Evolutionary conservation across 2,797 vertebrate genomes (phyloP), one percentile per base, ranked within the genome.

Genomic region (Pangasius sanitwongsei): DNA sequence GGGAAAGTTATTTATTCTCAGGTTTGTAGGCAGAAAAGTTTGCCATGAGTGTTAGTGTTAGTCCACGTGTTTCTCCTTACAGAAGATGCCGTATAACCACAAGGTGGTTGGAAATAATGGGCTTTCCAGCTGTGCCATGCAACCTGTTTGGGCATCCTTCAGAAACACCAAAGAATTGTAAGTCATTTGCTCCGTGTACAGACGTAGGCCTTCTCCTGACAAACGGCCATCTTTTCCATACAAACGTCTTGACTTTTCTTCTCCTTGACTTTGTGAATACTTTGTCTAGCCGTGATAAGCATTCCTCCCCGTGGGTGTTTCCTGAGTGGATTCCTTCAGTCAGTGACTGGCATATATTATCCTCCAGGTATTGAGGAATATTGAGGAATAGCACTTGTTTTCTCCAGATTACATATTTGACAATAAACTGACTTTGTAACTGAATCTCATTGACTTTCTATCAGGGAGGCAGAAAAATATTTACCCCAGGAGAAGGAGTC

Each of bases 241-340:
- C 20, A 28, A 13, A 50, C 1, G 50, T 67, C 11, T 31, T 85
- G 16, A 75, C 31, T 8, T 55, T 59, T 8, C 13, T 6, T 82
- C 44, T 23, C 90, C 0, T 31, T 81, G 2, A 41, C 34, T 85
- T 28, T 4, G 55, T 86, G 53, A 89, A 84, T 88, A 55, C 28
- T 34, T 18, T 89, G 88, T 86, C 4, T 91, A 99, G 98, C 92
- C 96, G 97, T 25, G 96, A 98, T 44, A 95, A 96, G 91, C 94
- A 96, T 89, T 89, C 94, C 93, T 97, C 97, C 0, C 94, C 94
- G 90, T 99, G 98, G 98, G 97, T 97, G 85, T 99, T 98, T 89
- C 96, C 98, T 0, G 97, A 98, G 20, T 99, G 98, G 98, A 93
- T 98, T 82, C 98, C 98, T 0, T 93, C 95, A 81, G 91, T 90